phyloP scores from a whole-genome alignment of 2,797 vertebrate genomes.

The Chloroceryle amazona region DNA sequence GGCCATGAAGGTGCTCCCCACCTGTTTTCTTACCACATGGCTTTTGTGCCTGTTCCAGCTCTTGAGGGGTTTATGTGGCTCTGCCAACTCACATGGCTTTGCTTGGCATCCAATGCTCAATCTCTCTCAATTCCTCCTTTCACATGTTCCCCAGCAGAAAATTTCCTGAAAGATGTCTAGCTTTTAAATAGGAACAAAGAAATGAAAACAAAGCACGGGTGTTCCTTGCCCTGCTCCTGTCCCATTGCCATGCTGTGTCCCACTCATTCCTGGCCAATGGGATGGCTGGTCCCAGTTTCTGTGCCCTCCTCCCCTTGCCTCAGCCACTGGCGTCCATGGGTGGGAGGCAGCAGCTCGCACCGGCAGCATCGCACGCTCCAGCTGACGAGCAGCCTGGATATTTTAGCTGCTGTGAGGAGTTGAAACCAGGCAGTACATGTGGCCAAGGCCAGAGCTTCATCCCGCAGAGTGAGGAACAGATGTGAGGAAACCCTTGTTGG shows the following conservation, averaged over 20 bases:
- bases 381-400: not conserved
- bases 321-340: not conserved
- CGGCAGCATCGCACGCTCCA: fast-evolving
- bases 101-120: not conserved
- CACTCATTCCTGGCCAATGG: fast-evolving
- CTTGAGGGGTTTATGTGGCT: not conserved
- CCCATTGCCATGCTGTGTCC: not conserved
- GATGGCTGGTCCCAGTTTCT: not conserved
- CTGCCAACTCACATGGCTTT: fast-evolving
- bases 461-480: not conserved
- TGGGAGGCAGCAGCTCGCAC: not conserved
- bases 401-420: not conserved
- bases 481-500: not conserved
- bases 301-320: not conserved
- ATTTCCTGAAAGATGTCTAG: not conserved
- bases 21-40: not conserved
- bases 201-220: fast-evolving
- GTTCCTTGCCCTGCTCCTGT: not conserved
- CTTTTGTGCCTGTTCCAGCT: not conserved
- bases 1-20: not conserved
- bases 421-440: not conserved
- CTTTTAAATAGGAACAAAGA: not conserved
- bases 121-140: not conserved
- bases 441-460: not conserved
- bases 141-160: not conserved